Conservation (phyloP, 2,113 vertebrate species). For the Festucalex cinctus region DNA sequence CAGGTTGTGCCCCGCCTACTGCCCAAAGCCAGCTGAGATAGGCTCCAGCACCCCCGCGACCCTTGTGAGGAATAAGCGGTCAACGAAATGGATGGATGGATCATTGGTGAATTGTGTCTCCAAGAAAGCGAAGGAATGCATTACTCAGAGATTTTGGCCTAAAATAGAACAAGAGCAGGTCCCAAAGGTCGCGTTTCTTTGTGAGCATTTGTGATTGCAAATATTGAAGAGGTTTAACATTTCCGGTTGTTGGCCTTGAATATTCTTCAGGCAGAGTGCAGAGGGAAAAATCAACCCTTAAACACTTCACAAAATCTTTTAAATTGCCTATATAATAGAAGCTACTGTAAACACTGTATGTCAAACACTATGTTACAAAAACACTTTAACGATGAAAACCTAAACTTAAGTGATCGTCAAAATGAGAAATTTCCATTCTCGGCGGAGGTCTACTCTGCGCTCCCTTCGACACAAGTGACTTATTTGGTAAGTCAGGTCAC, state of each 20-base stretch:
- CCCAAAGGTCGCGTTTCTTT: background rate
- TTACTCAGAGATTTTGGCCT: no score
- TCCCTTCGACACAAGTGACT: background rate
- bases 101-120: background rate
- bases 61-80: no score
- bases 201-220: background rate
- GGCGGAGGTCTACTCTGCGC: background rate
- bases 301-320: background rate
- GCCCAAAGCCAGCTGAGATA: no score
- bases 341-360: no score
- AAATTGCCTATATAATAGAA: no score
- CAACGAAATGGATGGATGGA: background rate
- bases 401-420: background rate
- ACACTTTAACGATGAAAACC: background rate
- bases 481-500: background rate
- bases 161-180: background rate
- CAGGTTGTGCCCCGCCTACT: no score
- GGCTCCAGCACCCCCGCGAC: no score
- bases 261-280: background rate
- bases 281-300: background rate
- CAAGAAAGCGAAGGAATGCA: background rate
- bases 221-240: background rate
- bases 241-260: background rate
- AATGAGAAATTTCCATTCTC: background rate
- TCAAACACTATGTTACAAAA: no score